Conservation (phyloP, 2,113 vertebrate species). For the Lophius piscatorius region DNA sequence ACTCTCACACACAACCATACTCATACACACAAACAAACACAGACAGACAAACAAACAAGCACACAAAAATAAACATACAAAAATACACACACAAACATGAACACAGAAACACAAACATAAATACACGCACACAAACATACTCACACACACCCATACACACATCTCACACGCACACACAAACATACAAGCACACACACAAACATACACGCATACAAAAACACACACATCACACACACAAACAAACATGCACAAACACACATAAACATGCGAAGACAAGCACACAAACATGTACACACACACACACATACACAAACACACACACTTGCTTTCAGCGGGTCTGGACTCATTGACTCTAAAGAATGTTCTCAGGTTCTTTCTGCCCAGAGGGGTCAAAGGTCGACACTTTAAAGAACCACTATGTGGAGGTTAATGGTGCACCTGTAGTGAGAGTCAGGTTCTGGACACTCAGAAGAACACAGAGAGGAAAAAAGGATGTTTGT, state of each 20-base stretch:
- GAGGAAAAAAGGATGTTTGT: neutral
- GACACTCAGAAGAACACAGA: neutral
- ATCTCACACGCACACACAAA: neutral
- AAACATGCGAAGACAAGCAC: too few relatives aligned
- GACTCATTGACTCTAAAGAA: too few relatives aligned
- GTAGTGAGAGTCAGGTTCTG: neutral
- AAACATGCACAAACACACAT: neutral
- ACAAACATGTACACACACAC: slow-evolving; percentile 1
- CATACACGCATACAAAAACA: too few relatives aligned
- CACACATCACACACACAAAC: neutral
- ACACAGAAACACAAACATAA: neutral
- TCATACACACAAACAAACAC: slow-evolving; percentile 5
- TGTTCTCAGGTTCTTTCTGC: too few relatives aligned
- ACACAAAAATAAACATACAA: slow-evolving; percentile 3
- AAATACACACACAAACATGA: too few relatives aligned
- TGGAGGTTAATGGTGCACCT: neutral
- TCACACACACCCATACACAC: neutral
- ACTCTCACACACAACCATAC: neutral
- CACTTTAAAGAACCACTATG: neutral
- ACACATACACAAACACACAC: neutral
- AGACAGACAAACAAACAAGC: too few relatives aligned
- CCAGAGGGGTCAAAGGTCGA: neutral
- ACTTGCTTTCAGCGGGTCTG: too few relatives aligned
- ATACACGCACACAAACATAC: neutral
- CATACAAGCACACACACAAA: neutral